phyloP scores from a whole-genome alignment of 2,888 invertebrate genomes.

The Leptogaster cylindrica region DNA sequence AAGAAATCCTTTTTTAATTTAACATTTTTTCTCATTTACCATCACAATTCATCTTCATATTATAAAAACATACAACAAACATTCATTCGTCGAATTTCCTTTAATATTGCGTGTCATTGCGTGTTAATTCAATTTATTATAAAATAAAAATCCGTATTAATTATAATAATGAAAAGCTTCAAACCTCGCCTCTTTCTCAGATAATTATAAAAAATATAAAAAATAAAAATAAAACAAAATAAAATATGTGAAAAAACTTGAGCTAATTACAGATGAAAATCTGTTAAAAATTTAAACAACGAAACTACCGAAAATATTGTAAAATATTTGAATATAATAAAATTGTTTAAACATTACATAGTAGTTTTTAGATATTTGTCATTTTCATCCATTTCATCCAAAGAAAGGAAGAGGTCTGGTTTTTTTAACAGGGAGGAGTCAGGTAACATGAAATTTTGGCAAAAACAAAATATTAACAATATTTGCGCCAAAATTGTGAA shows the following conservation, averaged over 20 bases:
- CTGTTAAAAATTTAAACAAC: too few relatives aligned
- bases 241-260: slow-evolving; percentile 4
- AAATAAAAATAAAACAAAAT: slow-evolving; percentile 6
- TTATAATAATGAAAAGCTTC: slow-evolving; percentile 27
- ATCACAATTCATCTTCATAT: not conserved
- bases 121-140: too few relatives aligned
- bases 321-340: slow-evolving; percentile 39
- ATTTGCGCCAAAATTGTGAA: too few relatives aligned
- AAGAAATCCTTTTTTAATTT: slow-evolving; percentile 23
- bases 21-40: not conserved
- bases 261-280: too few relatives aligned
- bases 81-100: not conserved
- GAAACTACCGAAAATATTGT: slow-evolving; percentile 32
- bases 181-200: slow-evolving; percentile 28
- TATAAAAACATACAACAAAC: slow-evolving; percentile 1
- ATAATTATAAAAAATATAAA: not conserved
- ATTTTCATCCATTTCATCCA: too few relatives aligned
- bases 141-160: slow-evolving; percentile 17
- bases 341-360: slow-evolving; percentile 37
- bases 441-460: too few relatives aligned
- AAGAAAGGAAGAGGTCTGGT: too few relatives aligned
- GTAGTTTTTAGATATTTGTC: too few relatives aligned
- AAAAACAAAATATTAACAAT: too few relatives aligned
- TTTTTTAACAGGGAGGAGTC: too few relatives aligned
- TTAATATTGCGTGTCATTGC: too few relatives aligned